Base-by-base conservation (phyloP, 2,888 invertebrate genomes). In the Aphidoletes aphidimyza region DNA sequence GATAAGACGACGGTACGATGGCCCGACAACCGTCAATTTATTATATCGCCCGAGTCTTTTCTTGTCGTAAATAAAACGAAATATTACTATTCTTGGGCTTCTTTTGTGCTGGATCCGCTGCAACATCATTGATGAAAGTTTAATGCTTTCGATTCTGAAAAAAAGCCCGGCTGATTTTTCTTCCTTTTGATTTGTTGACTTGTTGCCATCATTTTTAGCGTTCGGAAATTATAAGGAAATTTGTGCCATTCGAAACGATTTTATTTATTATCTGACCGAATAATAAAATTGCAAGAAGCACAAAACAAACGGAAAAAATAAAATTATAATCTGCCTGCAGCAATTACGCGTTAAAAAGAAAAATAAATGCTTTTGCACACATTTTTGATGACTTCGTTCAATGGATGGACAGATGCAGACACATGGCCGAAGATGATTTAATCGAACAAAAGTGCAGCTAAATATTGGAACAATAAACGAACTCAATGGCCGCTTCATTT, bases 231-330 rank as follows among this genome's bases (percentile, higher is more conserved):
- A 39, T 39, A 39, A 39, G 11, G 39, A 39, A 8, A 39, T 39
- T 39, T 11, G 39, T 11, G 54, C 69, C 81, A 37, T 37, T n/a
- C 19, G n/a, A 37, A 81, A 81, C 81, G 81, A 69, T 69, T 69
- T 69, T 69, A 69, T 69, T 69, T 69, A 69, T 69, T 69, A 69
- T 69, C 54, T 26, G n/a, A 30, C 42, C 42, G 69, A 30, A 30
- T 69, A 69, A 69, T 69, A 81, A 81, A 81, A 81, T 81, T 81
- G 81, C 81, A 81, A n/a, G n/a, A n/a, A n/a, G n/a, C n/a, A n/a
- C n/a, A n/a, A n/a, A n/a, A n/a, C n/a, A n/a, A n/a, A n/a, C n/a
- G n/a, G 69, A 30, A 69, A 69, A 1, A 30, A 30, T 11, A 26
- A 69, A 81, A 81, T 81, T 81, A 81, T 37, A 81, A 37, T 81